Evolutionary conservation across 2,888 invertebrate genomes (phyloP), one percentile per base, ranked within the genome.

Genomic region (Rhimphoctona megacephalus): DNA sequence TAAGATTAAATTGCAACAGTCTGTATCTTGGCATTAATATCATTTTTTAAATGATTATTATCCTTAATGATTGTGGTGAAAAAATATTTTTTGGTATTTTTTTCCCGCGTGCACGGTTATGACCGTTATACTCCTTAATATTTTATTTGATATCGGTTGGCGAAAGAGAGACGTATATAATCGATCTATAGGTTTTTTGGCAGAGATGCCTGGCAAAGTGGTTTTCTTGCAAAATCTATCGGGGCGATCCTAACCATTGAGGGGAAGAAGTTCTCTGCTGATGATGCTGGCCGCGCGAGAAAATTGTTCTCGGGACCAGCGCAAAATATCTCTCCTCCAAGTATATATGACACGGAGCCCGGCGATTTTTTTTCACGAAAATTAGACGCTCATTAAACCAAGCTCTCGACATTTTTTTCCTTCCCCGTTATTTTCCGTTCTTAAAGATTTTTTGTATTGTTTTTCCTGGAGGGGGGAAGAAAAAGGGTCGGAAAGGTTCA

Each of bases 311-410:
- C 11, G 54, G 70, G 84, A 22, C 74, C 43, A 72, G 64, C 64
- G 84, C 76, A 70, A 82, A 82, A 82, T 49, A 49, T 46, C 77
- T 61, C 69, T 77, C 57, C n/a, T 57, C 73, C 84, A 82, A 82
- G 84, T 87, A 85, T 86, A 83, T 88, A 88, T 88, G 87, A 89
- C 89, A 89, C 88, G 88, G 88, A 89, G 88, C 87, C 88, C 77
- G 74, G 36, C 69, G 52, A 83, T 89, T 54, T 69, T 69, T 52
- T 90, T 89, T 87, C 89, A 81, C 85, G 87, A 90, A 90, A 91
- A 91, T 91, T 91, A 90, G 90, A 86, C 90, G 88, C 89, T 90
- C 90, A 90, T 91, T 90, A 91, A 90, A 90, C 86, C 89, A 81
- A 85, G 84, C 69, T 67, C 33, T 81, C 81, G 83, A 81, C 81